Evolutionary conservation across 2,113 vertebrate genomes (phyloP), one percentile per base, ranked within the genome.

Genomic region (Sinocyclocheilus grahami): DNA sequence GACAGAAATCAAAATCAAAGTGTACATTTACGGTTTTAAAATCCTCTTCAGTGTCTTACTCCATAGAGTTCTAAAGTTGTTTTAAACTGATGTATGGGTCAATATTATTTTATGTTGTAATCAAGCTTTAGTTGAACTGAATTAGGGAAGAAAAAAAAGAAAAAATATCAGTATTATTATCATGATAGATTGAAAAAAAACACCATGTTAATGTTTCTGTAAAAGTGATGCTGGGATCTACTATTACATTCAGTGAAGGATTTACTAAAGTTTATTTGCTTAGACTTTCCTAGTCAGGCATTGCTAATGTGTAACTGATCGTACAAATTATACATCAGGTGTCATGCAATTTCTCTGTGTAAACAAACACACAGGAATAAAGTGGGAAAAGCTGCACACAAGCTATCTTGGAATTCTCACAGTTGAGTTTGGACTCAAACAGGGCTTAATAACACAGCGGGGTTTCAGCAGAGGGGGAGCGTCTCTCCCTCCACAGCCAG

Each of bases 401-500:
- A 69, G 65, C 39, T 10, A n/a, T 55, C 48, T 33, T 55, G 81
- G 63, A 72, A 72, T 71, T 83, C 81, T 83, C 81, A 71, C 20
- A 65, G 30, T 48, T 27, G 58, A 81, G n/a, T 71, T 22, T 22
- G 30, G 65, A 53, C 9, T 83, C 81, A 72, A 30, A 83, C 27
- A 37, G 81, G 22, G 20, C 65, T 83, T 55, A 72, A 55, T 72
- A 83, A 83, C 81, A 72, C 81, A 72, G 30, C 48, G 5, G 48
- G 65, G n/a, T 18, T 67, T 78, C 27, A 58, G 51, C 14, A 58
- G 27, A 78, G 27, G 16, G 33, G 12, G 58, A 27, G 77, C 53
- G 11, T 75, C 46, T 85, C 58, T 85, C 83, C 84, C 87, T 89
- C 77, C 62, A 65, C 67, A 51, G 84, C 85, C 88, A 77, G 71